These are phyloP conservation scores for Sebastes goodei DNA, from an alignment of 2,797 vertebrate species.

Conservation along the genomic window DNA sequence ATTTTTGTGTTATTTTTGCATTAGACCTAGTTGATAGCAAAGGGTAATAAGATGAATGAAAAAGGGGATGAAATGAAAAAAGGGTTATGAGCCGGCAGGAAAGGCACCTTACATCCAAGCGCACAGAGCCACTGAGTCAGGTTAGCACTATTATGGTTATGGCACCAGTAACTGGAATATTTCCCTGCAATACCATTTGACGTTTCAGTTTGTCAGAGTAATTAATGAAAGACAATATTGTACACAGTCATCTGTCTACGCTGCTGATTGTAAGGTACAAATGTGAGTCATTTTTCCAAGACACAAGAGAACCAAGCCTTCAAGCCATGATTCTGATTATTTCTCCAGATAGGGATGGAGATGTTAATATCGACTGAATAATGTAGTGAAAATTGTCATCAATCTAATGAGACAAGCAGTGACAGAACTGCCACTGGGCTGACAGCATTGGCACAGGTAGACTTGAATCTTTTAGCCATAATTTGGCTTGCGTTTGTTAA, in stretches of 20 bases:
- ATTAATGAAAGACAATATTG: conserved; percentile 63
- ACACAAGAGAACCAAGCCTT: conserved; percentile 52
- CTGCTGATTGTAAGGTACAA: conserved; percentile 40
- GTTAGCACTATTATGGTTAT: neutral
- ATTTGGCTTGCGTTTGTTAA: conserved; percentile 57
- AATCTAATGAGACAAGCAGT: conserved; percentile 60
- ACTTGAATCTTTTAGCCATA: conserved; percentile 41
- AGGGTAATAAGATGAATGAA: neutral
- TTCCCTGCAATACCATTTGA: conserved; percentile 3
- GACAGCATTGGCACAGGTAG: conserved; percentile 45
- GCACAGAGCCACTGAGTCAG: neutral
- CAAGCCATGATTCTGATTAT: conserved; percentile 59
- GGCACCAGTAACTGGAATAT: conserved; percentile 6
- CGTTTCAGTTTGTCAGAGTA: conserved; percentile 35
- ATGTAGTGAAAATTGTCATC: conserved; percentile 61
- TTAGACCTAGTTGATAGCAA: neutral
- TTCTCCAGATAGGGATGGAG: conserved; percentile 54
- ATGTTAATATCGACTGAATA: conserved; percentile 59
- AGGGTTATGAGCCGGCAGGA: neutral
- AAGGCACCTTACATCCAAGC: neutral
- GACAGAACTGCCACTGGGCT: conserved; percentile 33
- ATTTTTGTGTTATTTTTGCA: conserved; percentile 8
- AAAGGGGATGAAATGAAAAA: neutral
- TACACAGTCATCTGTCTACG: conserved; percentile 43
- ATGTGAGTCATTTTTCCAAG: conserved; percentile 36